These are phyloP conservation scores for Drosophila sp. DNA, from an alignment of 1,140 invertebrate species.

Conservation along the genomic window DNA sequence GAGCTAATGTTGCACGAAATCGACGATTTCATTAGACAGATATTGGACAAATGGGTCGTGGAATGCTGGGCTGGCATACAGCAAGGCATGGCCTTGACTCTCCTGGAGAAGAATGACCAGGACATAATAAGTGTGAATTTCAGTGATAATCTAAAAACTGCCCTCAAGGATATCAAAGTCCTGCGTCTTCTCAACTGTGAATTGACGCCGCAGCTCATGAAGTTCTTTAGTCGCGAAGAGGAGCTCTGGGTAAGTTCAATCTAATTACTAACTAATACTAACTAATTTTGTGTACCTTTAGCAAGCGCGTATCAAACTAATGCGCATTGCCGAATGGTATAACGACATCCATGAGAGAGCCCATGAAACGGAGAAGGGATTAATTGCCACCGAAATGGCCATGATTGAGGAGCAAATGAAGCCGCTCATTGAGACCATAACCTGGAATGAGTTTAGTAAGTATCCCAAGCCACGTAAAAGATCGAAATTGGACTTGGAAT, in stretches of 20 bases:
- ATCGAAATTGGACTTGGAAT: not conserved
- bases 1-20: conserved; percentile 54
- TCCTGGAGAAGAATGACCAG: conserved; percentile 44
- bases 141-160: conserved; percentile 43
- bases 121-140: conserved; percentile 83
- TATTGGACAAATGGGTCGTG: conserved; percentile 50
- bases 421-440: conserved; percentile 84
- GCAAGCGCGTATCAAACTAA: conserved; percentile 69
- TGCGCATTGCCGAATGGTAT: conserved; percentile 84
- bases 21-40: conserved; percentile 42
- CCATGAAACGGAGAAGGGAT: conserved; percentile 85
- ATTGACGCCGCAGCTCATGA: conserved; percentile 50
- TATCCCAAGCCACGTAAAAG: not conserved
- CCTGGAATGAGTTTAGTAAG: conserved; percentile 87
- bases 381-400: conserved; percentile 86
- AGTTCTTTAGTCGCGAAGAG: conserved; percentile 84
- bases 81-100: conserved; percentile 39
- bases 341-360: conserved; percentile 86
- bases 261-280: not conserved
- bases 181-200: conserved; percentile 53
- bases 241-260: conserved; percentile 81
- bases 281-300: conserved; percentile 14
- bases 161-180: conserved; percentile 68
- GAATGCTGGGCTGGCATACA: conserved; percentile 51
- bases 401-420: conserved; percentile 85